Evolutionary conservation across 2,888 invertebrate genomes (phyloP), one percentile per base, ranked within the genome.

Genomic region (Pimpla rufipes): DNA sequence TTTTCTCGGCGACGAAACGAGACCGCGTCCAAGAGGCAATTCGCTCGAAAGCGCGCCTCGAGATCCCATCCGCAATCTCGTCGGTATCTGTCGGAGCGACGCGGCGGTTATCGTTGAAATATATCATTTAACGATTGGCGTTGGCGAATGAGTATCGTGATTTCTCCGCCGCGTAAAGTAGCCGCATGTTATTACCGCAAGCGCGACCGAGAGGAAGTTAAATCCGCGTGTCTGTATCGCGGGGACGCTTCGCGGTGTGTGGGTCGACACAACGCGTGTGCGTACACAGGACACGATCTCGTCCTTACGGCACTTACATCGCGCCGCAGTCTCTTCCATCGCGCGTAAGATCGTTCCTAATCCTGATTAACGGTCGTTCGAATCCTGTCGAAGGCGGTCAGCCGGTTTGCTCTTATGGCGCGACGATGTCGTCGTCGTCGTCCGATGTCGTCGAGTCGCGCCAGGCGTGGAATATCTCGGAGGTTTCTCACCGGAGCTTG

Each of bases 291-390:
- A 62, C 37, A 37, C 18, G 40, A 42, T 52, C 35, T 52, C 50
- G 66, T 67, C 29, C 42, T 66, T 23, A 16, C 42, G 23, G 66
- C 23, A 66, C 21, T 66, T 52, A 35, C 16, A 47, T 59, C 55
- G 55, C 59, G 29, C 29, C 3, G 29, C 73, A 45, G 45, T 59
- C 59, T 10, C 42, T 71, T 68, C 70, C 77, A 76, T 71, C 81
- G 47, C 7, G 21, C 45, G n/a, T 52, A 40, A 81, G 76, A 77
- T 77, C 73, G 77, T 59, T 68, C 59, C 67, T 77, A 81, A 77
- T 81, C 81, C 73, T 77, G 81, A 81, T 77, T 81, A 77, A 81
- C 81, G 81, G 73, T 82, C 78, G 67, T 82, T 78, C 77, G 57
- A 67, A 71, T 66, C 76, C 50, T 68, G 70, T 70, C 50, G 70